A percentile compares a stretch with the other conserved stretches of the same genome.
These are phyloP conservation scores for Crax fasciolata DNA, from an alignment of 2,797 vertebrate genomes.

Conservation along the genomic window DNA sequence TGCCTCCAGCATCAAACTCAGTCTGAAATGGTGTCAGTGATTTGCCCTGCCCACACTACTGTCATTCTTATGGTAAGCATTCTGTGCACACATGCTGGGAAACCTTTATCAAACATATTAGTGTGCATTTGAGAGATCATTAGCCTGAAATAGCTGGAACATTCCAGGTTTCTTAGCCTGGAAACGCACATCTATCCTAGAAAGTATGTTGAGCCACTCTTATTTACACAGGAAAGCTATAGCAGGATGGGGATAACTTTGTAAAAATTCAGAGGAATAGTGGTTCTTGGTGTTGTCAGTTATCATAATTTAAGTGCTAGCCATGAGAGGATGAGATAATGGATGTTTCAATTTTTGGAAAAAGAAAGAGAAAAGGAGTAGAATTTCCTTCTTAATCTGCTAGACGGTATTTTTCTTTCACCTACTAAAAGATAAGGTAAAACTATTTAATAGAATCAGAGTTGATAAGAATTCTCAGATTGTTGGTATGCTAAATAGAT, in stretches of 20 bases:
- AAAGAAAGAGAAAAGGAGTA: neutral
- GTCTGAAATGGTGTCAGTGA: constrained; percentile 80
- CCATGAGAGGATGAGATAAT: neutral
- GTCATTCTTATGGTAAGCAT: constrained; percentile 90
- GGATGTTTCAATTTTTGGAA: neutral
- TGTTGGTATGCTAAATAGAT: neutral
- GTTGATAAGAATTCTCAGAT: neutral
- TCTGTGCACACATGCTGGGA: constrained; percentile 83
- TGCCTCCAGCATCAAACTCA: constrained; percentile 80
- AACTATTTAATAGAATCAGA: neutral
- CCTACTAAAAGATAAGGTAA: neutral
- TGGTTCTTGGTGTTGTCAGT: neutral
- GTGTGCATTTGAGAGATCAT: constrained; percentile 85
- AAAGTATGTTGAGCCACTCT: constrained; percentile 40
- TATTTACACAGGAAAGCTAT: constrained; percentile 55
- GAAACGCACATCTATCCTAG: constrained; percentile 55
- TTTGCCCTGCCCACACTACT: constrained; percentile 78
- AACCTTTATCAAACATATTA: constrained; percentile 84
- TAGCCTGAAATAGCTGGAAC: constrained; percentile 85
- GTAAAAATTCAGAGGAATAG: neutral
- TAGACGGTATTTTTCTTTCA: neutral
- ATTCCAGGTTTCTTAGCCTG: constrained; percentile 72
- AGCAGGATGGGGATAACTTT: constrained; percentile 1
- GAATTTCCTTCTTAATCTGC: neutral
- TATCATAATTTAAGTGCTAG: neutral